A percentile compares a stretch with the other conserved stretches of the same genome.
phyloP scores from a whole-genome alignment of 2,888 invertebrate genomes.

The Drosophila mulleri region DNA sequence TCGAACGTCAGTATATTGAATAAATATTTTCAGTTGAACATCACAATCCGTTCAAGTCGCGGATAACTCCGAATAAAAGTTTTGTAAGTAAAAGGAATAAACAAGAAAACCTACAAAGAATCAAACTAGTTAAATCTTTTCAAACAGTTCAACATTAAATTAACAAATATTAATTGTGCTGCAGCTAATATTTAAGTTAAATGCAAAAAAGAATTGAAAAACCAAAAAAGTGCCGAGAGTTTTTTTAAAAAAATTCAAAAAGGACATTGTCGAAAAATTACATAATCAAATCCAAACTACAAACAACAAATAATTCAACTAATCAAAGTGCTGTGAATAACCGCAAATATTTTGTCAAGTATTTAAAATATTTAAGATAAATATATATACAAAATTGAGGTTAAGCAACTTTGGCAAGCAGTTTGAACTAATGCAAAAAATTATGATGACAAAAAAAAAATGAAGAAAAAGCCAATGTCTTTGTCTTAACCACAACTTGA shows the following conservation, averaged over 20 bases:
- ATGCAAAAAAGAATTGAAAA: background rate
- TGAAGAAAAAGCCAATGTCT: slow-evolving; percentile 49
- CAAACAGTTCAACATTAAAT: slow-evolving; percentile 11
- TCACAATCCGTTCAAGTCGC: slow-evolving; percentile 86
- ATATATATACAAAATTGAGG: slow-evolving; percentile 58
- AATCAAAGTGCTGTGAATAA: slow-evolving; percentile 47
- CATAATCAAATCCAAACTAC: slow-evolving; percentile 43
- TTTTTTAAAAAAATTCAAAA: slow-evolving; percentile 6
- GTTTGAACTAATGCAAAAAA: slow-evolving; percentile 27
- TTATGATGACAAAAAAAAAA: slow-evolving; percentile 16
- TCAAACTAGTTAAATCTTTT: slow-evolving; percentile 13
- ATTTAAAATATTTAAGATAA: slow-evolving; percentile 44
- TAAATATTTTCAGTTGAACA: slow-evolving; percentile 86
- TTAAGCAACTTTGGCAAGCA: slow-evolving; percentile 57
- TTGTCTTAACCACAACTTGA: slow-evolving; percentile 67
- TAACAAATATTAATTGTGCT: slow-evolving; percentile 15
- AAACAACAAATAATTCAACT: slow-evolving; percentile 22
- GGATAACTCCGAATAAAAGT: slow-evolving; percentile 85
- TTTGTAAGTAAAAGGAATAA: slow-evolving; percentile 83
- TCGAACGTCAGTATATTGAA: slow-evolving; percentile 84
- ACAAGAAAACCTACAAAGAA: slow-evolving; percentile 26
- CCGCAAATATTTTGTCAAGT: slow-evolving; percentile 59
- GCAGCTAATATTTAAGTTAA: background rate
- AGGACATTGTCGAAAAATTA: slow-evolving; percentile 45
- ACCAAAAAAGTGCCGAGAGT: slow-evolving; percentile 23